These are phyloP conservation scores for Melikaiella ostensackeni DNA, from an alignment of 2,888 invertebrate species.

Conservation along the genomic window DNA sequence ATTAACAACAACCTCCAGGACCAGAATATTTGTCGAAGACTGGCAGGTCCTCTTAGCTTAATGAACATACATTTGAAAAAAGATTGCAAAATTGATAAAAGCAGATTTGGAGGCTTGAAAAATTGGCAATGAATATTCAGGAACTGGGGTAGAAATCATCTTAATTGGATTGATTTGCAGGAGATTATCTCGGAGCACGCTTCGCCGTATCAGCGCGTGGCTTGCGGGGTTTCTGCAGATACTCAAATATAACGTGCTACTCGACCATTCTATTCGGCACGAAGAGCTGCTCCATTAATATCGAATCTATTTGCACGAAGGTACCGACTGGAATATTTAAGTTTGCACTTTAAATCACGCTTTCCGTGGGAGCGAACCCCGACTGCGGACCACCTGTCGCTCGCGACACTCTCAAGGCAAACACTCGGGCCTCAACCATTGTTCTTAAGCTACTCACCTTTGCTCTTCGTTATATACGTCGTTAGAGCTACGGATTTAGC, in stretches of 20 bases:
- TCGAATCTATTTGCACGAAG: conserved; percentile 69
- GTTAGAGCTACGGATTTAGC: neutral
- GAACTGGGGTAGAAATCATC: conserved; percentile 10
- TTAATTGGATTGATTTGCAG: conserved; percentile 35
- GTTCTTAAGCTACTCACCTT: conserved; percentile 34
- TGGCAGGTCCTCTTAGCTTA: too few relatives aligned
- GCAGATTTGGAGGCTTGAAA: neutral
- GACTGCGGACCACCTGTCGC: conserved; percentile 44
- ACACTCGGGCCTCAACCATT: conserved; percentile 28
- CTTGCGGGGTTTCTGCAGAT: conserved; percentile 25
- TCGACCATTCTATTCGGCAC: conserved; percentile 31
- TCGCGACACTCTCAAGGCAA: conserved; percentile 37
- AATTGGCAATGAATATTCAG: conserved; percentile 24
- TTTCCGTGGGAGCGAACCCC: conserved; percentile 54
- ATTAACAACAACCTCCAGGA: too few relatives aligned
- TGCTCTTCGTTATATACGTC: conserved; percentile 5
- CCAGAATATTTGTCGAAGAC: too few relatives aligned
- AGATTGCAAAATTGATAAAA: neutral
- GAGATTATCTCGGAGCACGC: conserved; percentile 34
- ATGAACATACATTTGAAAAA: too few relatives aligned
- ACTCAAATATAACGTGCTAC: conserved; percentile 33
- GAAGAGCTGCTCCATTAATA: conserved; percentile 65
- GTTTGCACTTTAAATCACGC: conserved; percentile 71
- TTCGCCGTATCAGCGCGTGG: conserved; percentile 30
- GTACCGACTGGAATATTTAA: conserved; percentile 68